These are phyloP conservation scores for Heterocephalus glaber DNA, from an alignment of 2,113 vertebrate species.

Conservation along the genomic window DNA sequence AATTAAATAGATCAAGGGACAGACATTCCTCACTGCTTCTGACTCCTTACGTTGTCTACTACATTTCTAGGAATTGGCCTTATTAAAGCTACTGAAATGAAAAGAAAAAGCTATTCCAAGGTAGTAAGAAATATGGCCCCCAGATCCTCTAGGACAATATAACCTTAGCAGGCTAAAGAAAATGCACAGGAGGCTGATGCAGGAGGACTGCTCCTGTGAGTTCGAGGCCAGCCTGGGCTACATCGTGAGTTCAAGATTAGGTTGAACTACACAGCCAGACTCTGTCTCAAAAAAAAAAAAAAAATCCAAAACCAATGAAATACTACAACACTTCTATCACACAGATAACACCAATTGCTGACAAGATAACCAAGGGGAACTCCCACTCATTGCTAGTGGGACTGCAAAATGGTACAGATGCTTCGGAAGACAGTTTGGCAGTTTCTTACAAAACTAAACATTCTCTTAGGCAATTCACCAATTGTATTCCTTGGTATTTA, in stretches of 20 bases:
- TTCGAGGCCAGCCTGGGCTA: too few species aligned
- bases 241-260: too few species aligned
- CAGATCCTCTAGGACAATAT: not conserved
- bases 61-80: not conserved
- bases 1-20: not conserved
- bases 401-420: not conserved
- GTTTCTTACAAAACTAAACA: not conserved
- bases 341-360: not conserved
- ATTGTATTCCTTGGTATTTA: not conserved
- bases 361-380: not conserved
- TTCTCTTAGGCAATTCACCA: not conserved
- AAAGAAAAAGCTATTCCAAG: not conserved
- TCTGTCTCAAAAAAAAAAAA: too few species aligned
- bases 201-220: too few species aligned
- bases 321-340: not conserved
- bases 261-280: too few species aligned
- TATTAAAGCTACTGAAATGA: not conserved
- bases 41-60: not conserved
- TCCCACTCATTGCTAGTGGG: not conserved
- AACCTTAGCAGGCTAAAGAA: not conserved
- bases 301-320: not conserved
- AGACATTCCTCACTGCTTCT: not conserved
- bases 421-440: not conserved
- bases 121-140: not conserved
- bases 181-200: too few species aligned